Conservation (phyloP, 2,113 vertebrate genomes). For the Felis chaus region DNA sequence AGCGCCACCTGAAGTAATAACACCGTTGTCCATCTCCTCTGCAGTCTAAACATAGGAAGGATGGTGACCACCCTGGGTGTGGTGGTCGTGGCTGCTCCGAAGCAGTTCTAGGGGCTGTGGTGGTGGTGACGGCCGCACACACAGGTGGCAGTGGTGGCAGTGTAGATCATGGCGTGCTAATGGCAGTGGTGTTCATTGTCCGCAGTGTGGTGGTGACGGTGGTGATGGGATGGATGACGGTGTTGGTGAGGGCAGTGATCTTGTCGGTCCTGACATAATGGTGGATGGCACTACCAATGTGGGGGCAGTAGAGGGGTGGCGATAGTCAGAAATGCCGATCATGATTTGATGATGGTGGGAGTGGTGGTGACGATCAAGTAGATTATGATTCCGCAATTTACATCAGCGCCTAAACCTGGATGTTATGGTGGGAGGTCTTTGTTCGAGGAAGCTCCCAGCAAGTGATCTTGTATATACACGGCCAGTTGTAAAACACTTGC, state of each 20-base stretch:
- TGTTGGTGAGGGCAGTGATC: not conserved
- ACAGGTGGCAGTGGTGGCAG: not conserved
- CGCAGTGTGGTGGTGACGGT: not conserved
- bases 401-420: not conserved
- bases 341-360: not conserved
- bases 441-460: not conserved
- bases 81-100: too few relatives aligned
- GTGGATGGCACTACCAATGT: not conserved
- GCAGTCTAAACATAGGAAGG: too few relatives aligned
- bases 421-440: not conserved
- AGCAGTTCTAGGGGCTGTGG: too few relatives aligned
- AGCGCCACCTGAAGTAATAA: not conserved
- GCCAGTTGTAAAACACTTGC: not conserved
- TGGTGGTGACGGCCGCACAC: not conserved
- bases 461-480: not conserved
- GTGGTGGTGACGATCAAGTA: not conserved
- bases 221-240: not conserved
- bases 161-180: accelerated
- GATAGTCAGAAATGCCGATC: not conserved
- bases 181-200: not conserved
- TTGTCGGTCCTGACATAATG: not conserved
- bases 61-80: too few relatives aligned
- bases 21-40: not conserved
- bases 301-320: not conserved
- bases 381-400: not conserved